phyloP scores from a whole-genome alignment of 2,888 invertebrate species.

The Plebejus anna region DNA sequence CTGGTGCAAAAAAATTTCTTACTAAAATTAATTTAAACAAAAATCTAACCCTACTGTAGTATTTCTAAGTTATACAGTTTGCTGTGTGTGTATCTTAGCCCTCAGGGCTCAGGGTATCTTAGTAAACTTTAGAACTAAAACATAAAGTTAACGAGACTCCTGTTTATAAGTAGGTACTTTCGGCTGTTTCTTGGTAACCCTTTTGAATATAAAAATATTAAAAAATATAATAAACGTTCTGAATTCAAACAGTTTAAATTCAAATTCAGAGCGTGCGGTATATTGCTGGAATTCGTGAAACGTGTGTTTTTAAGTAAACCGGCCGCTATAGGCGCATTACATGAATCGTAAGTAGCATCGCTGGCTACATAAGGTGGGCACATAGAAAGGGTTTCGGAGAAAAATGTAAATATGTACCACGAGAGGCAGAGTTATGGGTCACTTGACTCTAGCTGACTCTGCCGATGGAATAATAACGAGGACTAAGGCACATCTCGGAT shows the following conservation, averaged over 20 bases:
- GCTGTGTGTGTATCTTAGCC: too few relatives aligned
- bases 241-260: slow-evolving; percentile 18
- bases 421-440: slow-evolving; percentile 62
- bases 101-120: neutral
- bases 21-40: too few relatives aligned
- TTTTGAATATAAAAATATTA: neutral
- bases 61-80: neutral
- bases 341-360: slow-evolving; percentile 49
- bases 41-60: too few relatives aligned
- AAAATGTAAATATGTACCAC: slow-evolving; percentile 62
- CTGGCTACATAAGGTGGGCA: slow-evolving; percentile 53
- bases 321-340: slow-evolving; percentile 42
- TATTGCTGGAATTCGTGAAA: slow-evolving; percentile 39
- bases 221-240: slow-evolving; percentile 19
- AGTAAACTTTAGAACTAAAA: neutral
- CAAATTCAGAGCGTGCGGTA: slow-evolving; percentile 19
- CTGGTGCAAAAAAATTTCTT: too few relatives aligned
- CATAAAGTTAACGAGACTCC: neutral
- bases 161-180: neutral
- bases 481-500: slow-evolving; percentile 42
- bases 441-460: slow-evolving; percentile 57
- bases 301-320: slow-evolving; percentile 43
- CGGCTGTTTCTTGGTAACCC: neutral
- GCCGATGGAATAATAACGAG: slow-evolving; percentile 63
- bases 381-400: slow-evolving; percentile 60